Base-by-base conservation (phyloP, 2,888 invertebrate genomes). In the Lasius fuliginosus region DNA sequence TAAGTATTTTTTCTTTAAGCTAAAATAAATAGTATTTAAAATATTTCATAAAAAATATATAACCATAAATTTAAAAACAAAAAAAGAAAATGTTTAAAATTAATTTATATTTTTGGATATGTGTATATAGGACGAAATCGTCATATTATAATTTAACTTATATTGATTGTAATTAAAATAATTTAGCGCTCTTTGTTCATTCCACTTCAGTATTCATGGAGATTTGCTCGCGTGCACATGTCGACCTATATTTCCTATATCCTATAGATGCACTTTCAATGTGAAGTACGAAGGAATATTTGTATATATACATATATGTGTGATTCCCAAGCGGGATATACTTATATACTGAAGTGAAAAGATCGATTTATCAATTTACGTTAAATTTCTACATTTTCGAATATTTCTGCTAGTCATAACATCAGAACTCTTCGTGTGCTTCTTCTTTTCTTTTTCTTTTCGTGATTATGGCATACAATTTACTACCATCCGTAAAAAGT, bases 361-460 rank as follows among this genome's bases (percentile, higher is more conserved):
- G 23, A 36, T 71, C 79, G 79, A 81, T 81, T 71, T 79, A 79
- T 71, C 71, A 71, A 71, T 46, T 58, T 79, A 71, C 53, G 71
- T 71, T 69, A 67, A 69, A 69, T 46, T 79, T 33, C 23, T 12
- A n/a, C 33, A 58, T 46, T 79, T 46, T 18, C 33, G 58, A 60
- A 71, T 69, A 79, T 58, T 79, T 60, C 46, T 27, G 58, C 42
- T 46, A 33, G 58, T 33, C 71, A 56, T 58, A 60, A 79, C 69
- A 71, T 69, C 58, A 56, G 30, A 40, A 42, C 68, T 58, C 58
- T 56, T 58, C n/a, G 9, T 18, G 5, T 18, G 5, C n/a, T 12
- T 8, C 23, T 8, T 27, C 36, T 40, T 53, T 33, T 8, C 67
- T 40, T 23, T 15, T 12, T 27, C 11, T 33, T 12, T 8, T 23